These are phyloP conservation scores for Xerus rutilus DNA, from an alignment of 2,797 vertebrate genomes.

Conservation along the genomic window DNA sequence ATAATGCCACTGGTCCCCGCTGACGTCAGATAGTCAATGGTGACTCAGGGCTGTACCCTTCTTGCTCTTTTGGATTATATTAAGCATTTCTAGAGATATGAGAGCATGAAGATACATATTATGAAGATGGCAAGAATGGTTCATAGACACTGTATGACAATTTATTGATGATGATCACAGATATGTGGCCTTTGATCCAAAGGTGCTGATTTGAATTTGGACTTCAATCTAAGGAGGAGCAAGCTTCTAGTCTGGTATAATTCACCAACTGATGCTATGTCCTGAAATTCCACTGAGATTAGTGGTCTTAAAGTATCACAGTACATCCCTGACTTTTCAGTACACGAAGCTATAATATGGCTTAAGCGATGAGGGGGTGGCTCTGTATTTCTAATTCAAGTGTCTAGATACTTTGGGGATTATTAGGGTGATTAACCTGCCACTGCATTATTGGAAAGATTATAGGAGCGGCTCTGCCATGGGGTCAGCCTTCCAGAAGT, in stretches of 20 bases:
- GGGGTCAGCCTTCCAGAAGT: background rate
- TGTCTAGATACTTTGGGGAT: constrained; percentile 63
- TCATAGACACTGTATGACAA: constrained; percentile 6
- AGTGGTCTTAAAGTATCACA: constrained; percentile 72
- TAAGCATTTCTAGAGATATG: background rate
- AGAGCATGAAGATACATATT: background rate
- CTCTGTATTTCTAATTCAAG: constrained; percentile 73
- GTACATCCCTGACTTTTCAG: constrained; percentile 79
- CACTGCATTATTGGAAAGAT: background rate
- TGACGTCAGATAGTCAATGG: background rate
- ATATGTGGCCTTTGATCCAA: constrained; percentile 47
- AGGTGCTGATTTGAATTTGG: constrained; percentile 66
- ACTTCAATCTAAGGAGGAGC: constrained; percentile 79
- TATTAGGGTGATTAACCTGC: constrained; percentile 18
- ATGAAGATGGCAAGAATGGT: background rate
- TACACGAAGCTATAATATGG: constrained; percentile 80
- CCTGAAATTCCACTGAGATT: constrained; percentile 67
- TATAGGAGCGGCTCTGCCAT: background rate
- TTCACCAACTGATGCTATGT: constrained; percentile 61
- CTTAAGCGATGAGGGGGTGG: constrained; percentile 73
- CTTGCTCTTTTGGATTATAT: background rate
- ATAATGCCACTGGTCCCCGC: background rate
- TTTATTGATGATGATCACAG: background rate
- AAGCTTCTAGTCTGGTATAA: constrained; percentile 37
- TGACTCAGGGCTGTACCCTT: background rate